phyloP scores from a whole-genome alignment of 2,113 vertebrate species.

The Leucopsar rothschildi region DNA sequence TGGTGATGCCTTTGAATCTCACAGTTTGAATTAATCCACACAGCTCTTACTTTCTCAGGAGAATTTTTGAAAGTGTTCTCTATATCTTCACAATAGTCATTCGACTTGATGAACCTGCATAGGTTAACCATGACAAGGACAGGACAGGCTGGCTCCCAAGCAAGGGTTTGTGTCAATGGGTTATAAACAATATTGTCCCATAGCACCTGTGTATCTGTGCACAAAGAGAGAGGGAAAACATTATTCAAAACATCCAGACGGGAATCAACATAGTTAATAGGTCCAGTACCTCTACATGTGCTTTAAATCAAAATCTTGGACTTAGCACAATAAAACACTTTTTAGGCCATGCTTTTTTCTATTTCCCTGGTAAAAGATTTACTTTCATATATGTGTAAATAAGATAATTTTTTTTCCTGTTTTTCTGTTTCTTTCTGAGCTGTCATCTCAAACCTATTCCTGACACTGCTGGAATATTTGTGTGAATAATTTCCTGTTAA shows the following conservation, averaged over 20 bases:
- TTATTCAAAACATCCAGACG: neutral
- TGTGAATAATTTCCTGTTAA: neutral
- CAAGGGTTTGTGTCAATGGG: conserved; percentile 67
- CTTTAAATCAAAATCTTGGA: neutral
- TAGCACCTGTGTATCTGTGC: conserved; percentile 74
- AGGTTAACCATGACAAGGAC: conserved; percentile 67
- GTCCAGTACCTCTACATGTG: neutral
- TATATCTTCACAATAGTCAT: conserved; percentile 71
- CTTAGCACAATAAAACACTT: neutral
- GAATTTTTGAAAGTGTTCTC: conserved; percentile 63
- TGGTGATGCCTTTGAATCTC: neutral
- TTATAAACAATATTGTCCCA: conserved; percentile 82
- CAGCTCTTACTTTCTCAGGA: conserved; percentile 72
- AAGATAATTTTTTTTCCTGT: neutral
- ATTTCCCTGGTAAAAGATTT: neutral
- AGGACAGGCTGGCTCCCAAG: conserved; percentile 80
- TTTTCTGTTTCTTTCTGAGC: neutral
- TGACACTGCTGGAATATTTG: neutral
- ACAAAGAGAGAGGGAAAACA: neutral
- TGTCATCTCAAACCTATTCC: neutral
- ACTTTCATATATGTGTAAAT: neutral
- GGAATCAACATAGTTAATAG: neutral
- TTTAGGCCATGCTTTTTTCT: neutral
- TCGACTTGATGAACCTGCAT: conserved; percentile 65
- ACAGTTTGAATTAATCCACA: neutral